A percentile compares a stretch with the other conserved stretches of the same genome.
These are phyloP conservation scores for Scaptomyza graminum DNA, from an alignment of 1,140 invertebrate genomes.

Conservation along the genomic window DNA sequence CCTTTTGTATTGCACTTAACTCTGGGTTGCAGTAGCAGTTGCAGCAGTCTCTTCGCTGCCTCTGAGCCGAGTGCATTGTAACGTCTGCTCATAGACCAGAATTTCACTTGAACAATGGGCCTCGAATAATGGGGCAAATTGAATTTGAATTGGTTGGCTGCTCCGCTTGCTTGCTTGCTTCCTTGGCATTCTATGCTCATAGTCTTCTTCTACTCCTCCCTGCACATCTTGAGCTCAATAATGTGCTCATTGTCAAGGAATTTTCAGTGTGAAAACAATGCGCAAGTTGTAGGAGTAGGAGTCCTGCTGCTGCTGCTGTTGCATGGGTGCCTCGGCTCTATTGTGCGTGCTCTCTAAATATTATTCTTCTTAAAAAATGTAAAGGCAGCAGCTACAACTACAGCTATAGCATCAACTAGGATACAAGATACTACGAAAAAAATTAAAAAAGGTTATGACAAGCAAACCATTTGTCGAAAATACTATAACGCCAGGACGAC, in stretches of 20 bases:
- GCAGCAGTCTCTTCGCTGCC: not conserved
- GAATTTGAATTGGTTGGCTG: conserved; percentile 80
- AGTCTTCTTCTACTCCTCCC: conserved; percentile 21
- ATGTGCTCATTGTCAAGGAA: conserved; percentile 51
- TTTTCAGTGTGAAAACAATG: conserved; percentile 54
- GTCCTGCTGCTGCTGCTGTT: conserved; percentile 25
- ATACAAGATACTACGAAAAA: conserved; percentile 45
- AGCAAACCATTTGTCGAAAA: conserved; percentile 74
- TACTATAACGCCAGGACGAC: conserved; percentile 40
- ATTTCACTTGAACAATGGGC: conserved; percentile 75
- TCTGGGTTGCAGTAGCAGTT: conserved; percentile 51
- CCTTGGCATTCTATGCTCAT: conserved; percentile 36
- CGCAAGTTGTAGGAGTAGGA: conserved; percentile 39
- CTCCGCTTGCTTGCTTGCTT: conserved; percentile 15
- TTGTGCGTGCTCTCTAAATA: conserved; percentile 79
- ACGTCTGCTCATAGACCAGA: conserved; percentile 53
- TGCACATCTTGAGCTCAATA: conserved; percentile 20
- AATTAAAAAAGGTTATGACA: conserved; percentile 72
- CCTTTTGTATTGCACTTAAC: conserved; percentile 81
- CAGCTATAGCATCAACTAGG: conserved; percentile 11
- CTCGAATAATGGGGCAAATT: conserved; percentile 82
- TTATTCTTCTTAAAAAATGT: conserved; percentile 71
- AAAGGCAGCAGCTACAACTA: conserved; percentile 19
- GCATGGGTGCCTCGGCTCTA: conserved; percentile 42
- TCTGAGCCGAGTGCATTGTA: conserved; percentile 41